Percentiles rank a stretch among this genome's conserved stretches.
Conservation (phyloP, 1,140 invertebrate species). For the Matsumurasca onukii region DNA sequence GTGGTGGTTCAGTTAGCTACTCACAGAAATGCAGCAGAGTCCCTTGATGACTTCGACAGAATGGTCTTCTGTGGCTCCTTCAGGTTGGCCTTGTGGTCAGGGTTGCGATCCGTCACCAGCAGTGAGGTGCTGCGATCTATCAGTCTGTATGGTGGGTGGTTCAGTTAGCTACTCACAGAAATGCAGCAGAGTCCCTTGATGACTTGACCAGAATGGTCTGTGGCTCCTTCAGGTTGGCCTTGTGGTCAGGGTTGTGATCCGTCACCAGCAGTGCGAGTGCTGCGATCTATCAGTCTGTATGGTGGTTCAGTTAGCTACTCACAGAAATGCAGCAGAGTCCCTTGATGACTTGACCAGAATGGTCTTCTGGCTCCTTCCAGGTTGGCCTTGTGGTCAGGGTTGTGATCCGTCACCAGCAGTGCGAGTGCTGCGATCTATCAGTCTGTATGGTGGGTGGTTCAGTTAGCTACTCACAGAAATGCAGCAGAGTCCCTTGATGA, state of each 20-base stretch:
- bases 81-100: constrained; percentile 73
- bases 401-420: constrained; percentile 63
- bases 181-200: constrained; percentile 66
- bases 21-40: constrained; percentile 62
- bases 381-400: constrained; percentile 69
- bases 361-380: constrained; percentile 71
- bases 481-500: constrained; percentile 66
- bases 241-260: constrained; percentile 66
- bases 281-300: constrained; percentile 70
- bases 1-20: too few relatives aligned
- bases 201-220: constrained; percentile 76
- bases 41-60: constrained; percentile 75
- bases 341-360: constrained; percentile 78
- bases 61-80: constrained; percentile 71
- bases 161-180: too few relatives aligned
- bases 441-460: constrained; percentile 63
- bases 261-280: constrained; percentile 63
- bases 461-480: too few relatives aligned
- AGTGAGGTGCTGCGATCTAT: constrained; percentile 67
- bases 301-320: too few relatives aligned
- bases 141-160: constrained; percentile 64
- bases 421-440: constrained; percentile 70
- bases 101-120: constrained; percentile 63
- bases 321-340: constrained; percentile 62
- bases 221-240: constrained; percentile 72